Evolutionary conservation across 37 sponge, comb jelly and placozoan genomes (phyloP).

Genomic region (Bolinopsis microptera): DNA sequence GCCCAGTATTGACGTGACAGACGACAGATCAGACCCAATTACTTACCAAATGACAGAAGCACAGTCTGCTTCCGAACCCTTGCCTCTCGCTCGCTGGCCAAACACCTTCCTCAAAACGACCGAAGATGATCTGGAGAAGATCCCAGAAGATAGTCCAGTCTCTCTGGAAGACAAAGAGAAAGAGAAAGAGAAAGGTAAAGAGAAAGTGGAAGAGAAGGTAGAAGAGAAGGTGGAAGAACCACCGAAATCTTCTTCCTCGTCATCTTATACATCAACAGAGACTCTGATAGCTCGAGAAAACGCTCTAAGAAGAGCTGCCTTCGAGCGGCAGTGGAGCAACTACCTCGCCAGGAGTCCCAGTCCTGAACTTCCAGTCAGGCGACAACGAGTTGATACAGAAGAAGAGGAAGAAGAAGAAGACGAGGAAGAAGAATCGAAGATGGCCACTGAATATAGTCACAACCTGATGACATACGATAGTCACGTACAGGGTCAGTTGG

Average conservation of each 20-base stretch:
- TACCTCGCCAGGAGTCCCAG: not conserved
- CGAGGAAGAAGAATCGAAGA: not conserved
- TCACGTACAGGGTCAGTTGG: slow-evolving; percentile 1
- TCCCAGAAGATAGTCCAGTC: not conserved
- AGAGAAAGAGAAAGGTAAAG: not conserved
- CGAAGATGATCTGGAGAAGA: not conserved
- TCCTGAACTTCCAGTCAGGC: not conserved
- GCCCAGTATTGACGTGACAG: not conserved
- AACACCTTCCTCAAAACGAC: not conserved
- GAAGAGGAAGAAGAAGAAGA: not conserved
- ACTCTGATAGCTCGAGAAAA: not conserved
- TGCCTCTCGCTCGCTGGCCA: not conserved
- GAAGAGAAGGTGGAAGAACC: not conserved
- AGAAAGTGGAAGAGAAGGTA: not conserved
- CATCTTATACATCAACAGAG: not conserved
- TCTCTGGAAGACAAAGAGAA: not conserved
- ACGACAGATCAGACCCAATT: slow-evolving; percentile 39
- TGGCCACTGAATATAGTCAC: not conserved
- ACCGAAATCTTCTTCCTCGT: not conserved
- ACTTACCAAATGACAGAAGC: not conserved
- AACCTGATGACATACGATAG: slow-evolving; percentile 5
- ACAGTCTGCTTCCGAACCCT: not conserved
- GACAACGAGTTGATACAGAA: not conserved
- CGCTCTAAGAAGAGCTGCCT: not conserved
- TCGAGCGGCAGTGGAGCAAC: not conserved